Evolutionary conservation across 1,140 invertebrate genomes (phyloP).

Genomic region (Papilio glaucus): DNA sequence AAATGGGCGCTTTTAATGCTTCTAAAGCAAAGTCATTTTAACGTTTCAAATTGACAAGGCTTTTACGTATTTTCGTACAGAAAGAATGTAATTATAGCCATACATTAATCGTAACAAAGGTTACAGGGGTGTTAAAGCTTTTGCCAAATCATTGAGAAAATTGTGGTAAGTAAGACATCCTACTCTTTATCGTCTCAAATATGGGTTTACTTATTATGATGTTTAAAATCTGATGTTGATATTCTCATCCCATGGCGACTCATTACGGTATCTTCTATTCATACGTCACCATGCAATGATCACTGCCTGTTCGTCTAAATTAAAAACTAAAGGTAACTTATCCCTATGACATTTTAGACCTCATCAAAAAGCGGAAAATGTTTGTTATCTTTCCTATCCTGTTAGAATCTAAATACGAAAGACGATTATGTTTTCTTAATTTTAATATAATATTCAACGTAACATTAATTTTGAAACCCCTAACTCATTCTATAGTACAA

Average conservation of each 20-base stretch:
- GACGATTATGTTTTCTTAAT: neutral
- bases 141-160: neutral
- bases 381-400: neutral
- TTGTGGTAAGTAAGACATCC: neutral
- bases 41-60: constrained; percentile 9
- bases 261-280: too few relatives aligned
- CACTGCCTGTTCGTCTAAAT: too few relatives aligned
- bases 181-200: neutral
- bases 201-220: too few relatives aligned
- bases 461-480: neutral
- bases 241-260: too few relatives aligned
- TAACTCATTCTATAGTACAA: neutral
- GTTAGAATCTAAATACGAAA: neutral
- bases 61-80: neutral
- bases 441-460: too few relatives aligned
- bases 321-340: too few relatives aligned
- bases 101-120: too few relatives aligned
- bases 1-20: constrained; percentile 43
- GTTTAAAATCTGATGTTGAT: too few relatives aligned
- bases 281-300: too few relatives aligned
- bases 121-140: too few relatives aligned
- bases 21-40: neutral
- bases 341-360: too few relatives aligned
- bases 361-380: neutral
- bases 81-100: neutral